Base-by-base conservation (phyloP, 2,113 vertebrate species). In the Sylvietta virens region DNA sequence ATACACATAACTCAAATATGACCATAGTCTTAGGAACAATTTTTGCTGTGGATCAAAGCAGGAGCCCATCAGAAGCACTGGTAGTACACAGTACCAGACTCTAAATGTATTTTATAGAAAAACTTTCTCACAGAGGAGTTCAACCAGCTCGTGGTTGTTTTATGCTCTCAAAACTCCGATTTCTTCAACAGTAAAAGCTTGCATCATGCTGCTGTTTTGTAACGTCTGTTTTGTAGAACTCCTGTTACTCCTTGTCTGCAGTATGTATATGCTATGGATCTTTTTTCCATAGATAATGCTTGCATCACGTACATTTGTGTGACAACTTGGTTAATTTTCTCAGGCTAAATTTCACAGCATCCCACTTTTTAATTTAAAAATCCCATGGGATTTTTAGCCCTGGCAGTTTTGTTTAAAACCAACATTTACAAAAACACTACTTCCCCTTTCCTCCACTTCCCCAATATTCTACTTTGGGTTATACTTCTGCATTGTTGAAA, bases 371-470 rank as follows among this genome's bases (percentile, higher is more conserved):
- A 69, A 80, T 90, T 86, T 79, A 78, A 20, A 4, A 60, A 27
- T 80, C 93, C 80, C 22, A 19, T 11, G 27, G 88, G 61, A 92
- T 79, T 83, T 90, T 88, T 88, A 78, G 13, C 30, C 42, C 28
- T 13, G 37, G 35, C 39, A 62, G 50, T 21, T 93, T 64, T 94
- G 39, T 48, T 58, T 11, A 91, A 82, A 30, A 58, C 35, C 9
- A 6, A 51, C 6, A 48, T 79, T 37, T 94, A 72, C 58, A 42
- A 88, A 86, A 87, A 54, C 3, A 13, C 11, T 47, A 16, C 22
- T 53, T 70, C 3, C 1, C 3, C 7, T 61, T 37, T 13, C 11
- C 3, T 31, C 16, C 7, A 11, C 6, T 16, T 4, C 9, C 22
- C 11, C 26, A 22, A 0, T 58, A 20, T 82, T 89, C 67, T 71